These are phyloP conservation scores for Strongylocentrotus purpuratus DNA, from an alignment of 35 echinoderm and acorn worm species.

Conservation along the genomic window DNA sequence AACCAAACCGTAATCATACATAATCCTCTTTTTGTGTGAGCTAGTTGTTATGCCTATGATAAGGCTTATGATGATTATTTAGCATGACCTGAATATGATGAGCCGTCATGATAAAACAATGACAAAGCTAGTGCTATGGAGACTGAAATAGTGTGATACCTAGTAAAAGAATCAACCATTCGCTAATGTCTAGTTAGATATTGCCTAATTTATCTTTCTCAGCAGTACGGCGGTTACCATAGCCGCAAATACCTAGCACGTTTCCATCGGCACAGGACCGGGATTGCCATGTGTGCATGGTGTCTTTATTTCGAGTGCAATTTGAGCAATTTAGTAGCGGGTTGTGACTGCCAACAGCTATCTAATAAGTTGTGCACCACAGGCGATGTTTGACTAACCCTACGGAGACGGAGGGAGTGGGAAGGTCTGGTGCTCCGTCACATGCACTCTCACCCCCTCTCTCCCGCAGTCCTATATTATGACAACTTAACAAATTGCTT, in stretches of 20 bases:
- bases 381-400: not conserved
- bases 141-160: not conserved
- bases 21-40: not conserved
- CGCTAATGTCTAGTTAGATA: not conserved
- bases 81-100: constrained; percentile 1
- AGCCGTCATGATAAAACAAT: not conserved
- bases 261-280: not conserved
- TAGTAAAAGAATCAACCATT: constrained; percentile 5
- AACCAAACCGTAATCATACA: not conserved
- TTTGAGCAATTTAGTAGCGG: not conserved
- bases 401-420: not conserved
- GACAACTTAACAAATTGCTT: constrained; percentile 18
- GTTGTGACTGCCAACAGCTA: not conserved
- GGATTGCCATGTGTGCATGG: not conserved
- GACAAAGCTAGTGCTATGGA: not conserved
- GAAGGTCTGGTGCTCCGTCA: not conserved
- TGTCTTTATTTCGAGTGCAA: not conserved
- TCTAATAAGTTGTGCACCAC: constrained; percentile 9
- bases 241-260: not conserved
- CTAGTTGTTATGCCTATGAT: not conserved
- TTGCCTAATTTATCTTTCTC: not conserved
- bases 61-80: not conserved
- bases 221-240: not conserved
- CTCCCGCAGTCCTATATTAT: not conserved
- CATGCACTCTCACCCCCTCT: too few species aligned